Percentiles rank a stretch among this genome's conserved stretches.
Conservation (phyloP, 2,888 invertebrate species). For the Brenthis hecate region DNA sequence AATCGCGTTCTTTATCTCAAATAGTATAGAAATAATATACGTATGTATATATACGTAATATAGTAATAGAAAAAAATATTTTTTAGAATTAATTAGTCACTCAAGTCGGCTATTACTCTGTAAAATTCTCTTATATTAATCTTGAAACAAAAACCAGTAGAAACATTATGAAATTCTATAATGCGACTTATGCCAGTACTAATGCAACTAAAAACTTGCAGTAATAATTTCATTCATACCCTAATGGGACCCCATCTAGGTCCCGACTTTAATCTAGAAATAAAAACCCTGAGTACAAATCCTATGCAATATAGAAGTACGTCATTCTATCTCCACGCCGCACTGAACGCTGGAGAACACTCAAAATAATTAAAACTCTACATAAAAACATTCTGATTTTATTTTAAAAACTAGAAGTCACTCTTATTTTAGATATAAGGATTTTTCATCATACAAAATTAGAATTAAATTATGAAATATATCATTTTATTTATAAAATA, state of each 20-base stretch:
- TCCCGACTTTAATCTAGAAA: slow-evolving; percentile 19
- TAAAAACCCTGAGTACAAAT: slow-evolving; percentile 12
- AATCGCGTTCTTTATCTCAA: background rate
- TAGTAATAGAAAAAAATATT: too few relatives aligned
- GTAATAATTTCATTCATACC: slow-evolving; percentile 19
- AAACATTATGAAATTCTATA: background rate
- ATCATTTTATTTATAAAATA: background rate
- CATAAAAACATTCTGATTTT: slow-evolving; percentile 33
- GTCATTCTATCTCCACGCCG: slow-evolving; percentile 35
- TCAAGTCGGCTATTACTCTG: background rate
- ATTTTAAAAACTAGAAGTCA: slow-evolving; percentile 27
- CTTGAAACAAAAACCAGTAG: slow-evolving; percentile 4
- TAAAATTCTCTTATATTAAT: slow-evolving; percentile 1
- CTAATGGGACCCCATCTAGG: slow-evolving; percentile 20
- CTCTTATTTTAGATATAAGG: slow-evolving; percentile 11
- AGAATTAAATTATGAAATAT: background rate
- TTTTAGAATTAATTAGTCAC: background rate
- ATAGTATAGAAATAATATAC: background rate
- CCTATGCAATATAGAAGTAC: slow-evolving; percentile 30
- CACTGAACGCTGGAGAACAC: slow-evolving; percentile 34
- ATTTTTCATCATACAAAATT: slow-evolving; percentile 1
- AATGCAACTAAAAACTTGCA: slow-evolving; percentile 12
- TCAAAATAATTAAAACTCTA: slow-evolving; percentile 38
- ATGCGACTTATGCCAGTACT: slow-evolving; percentile 1
- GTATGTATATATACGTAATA: too few relatives aligned